phyloP scores from a whole-genome alignment of 1,140 invertebrate genomes.

The Xylocopa sonorina region DNA sequence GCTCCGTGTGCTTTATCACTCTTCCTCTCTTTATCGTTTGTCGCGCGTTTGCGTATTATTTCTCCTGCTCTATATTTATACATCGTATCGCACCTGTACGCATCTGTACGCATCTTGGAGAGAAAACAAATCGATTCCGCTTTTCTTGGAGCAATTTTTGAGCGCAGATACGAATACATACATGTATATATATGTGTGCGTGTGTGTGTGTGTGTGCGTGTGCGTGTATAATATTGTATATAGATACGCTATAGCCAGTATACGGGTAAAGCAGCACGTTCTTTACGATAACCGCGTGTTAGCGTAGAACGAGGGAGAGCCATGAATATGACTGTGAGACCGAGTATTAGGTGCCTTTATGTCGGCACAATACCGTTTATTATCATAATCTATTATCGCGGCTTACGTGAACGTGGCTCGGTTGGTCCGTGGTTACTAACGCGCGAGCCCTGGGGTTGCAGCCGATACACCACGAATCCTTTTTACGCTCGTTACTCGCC shows the following conservation, averaged over 20 bases:
- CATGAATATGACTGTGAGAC: constrained; percentile 62
- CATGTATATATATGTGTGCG: too few relatives aligned
- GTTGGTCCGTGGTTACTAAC: constrained; percentile 53
- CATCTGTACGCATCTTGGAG: too few relatives aligned
- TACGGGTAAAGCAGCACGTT: constrained; percentile 57
- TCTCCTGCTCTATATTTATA: too few relatives aligned
- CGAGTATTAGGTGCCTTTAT: constrained; percentile 72
- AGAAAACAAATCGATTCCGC: too few relatives aligned
- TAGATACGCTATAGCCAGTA: too few relatives aligned
- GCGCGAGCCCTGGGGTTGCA: constrained; percentile 45
- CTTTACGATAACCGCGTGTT: constrained; percentile 65
- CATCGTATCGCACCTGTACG: too few relatives aligned
- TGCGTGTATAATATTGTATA: too few relatives aligned
- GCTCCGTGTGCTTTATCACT: too few relatives aligned
- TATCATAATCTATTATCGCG: constrained; percentile 80
- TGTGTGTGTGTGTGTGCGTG: too few relatives aligned
- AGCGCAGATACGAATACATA: too few relatives aligned
- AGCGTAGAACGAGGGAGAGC: constrained; percentile 46
- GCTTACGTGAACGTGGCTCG: constrained; percentile 68
- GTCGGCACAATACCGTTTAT: constrained; percentile 77
- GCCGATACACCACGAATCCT: constrained; percentile 52
- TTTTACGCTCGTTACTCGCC: constrained; percentile 49
- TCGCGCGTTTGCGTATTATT: too few relatives aligned
- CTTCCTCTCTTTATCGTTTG: too few relatives aligned
- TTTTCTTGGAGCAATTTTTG: constrained; percentile 1